phyloP scores from a whole-genome alignment of 2,113 vertebrate species.

The Zapus hudsonius region DNA sequence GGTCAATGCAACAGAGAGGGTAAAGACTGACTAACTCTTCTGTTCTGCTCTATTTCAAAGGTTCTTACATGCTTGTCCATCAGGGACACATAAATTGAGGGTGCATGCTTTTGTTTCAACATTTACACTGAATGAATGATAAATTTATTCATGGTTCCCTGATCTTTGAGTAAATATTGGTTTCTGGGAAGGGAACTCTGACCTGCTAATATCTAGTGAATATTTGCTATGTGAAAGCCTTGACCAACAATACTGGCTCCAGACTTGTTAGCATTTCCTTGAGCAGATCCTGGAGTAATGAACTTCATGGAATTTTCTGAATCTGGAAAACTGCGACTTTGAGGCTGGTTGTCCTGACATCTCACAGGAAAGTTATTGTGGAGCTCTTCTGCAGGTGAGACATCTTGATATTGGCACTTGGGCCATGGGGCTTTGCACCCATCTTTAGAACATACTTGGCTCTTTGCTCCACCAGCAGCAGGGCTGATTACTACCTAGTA shows the following conservation, averaged over 20 bases:
- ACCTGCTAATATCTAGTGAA: not conserved
- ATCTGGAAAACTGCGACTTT: not conserved
- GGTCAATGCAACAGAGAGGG: not conserved
- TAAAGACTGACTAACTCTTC: not conserved
- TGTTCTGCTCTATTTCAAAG: not conserved
- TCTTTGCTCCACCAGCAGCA: not conserved
- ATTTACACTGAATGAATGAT: not conserved
- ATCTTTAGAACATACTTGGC: not conserved
- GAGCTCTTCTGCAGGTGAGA: not conserved
- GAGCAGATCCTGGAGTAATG: not conserved
- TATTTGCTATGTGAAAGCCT: not conserved
- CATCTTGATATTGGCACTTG: not conserved
- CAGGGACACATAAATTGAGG: not conserved
- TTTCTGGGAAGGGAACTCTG: not conserved
- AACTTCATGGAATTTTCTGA: not conserved
- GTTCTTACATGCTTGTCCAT: not conserved
- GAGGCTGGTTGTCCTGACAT: not conserved
- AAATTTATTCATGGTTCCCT: not conserved
- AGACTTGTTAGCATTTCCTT: rapidly evolving
- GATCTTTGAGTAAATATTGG: not conserved
- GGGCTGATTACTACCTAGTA: too few species aligned
- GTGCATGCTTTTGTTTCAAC: not conserved
- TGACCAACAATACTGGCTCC: not conserved
- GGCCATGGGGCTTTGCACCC: not conserved
- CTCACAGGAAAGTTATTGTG: not conserved